Evolutionary conservation across 53 echinoderm and acorn worm species (phyloP), one percentile per base, ranked within the genome.

Genomic region (Echinarachnius parma): DNA sequence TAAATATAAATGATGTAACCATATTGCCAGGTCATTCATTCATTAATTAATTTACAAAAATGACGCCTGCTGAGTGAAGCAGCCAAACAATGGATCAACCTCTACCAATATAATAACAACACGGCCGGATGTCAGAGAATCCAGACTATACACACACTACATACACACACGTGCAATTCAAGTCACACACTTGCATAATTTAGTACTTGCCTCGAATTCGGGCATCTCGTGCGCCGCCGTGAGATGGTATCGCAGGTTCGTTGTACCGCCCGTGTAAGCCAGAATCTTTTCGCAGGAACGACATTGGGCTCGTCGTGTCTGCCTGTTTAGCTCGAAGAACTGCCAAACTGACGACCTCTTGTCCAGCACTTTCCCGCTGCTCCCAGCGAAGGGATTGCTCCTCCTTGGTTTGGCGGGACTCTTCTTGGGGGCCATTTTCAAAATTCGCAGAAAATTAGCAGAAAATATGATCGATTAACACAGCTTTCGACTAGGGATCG

Each of bases 121-220:
- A n/a, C n/a, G n/a, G n/a, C n/a, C n/a, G n/a, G n/a, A n/a, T n/a
- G n/a, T n/a, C n/a, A n/a, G n/a, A n/a, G n/a, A n/a, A n/a, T n/a
- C n/a, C n/a, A n/a, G n/a, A n/a, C n/a, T n/a, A 13, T 13, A 39
- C 39, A 39, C 39, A 39, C 39, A 39, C 7, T 39, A 39, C 7
- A 39, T 13, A 39, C 39, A 39, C 39, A 39, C 39, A 39, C 39
- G 13, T 13, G 13, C 39, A 39, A 39, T 39, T 9, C 39, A 16
- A 44, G 11, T 16, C 45, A 10, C 45, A 10, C 45, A 10, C 45
- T 13, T 13, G 16, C 10, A 44, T 27, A 13, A n/a, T n/a, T n/a
- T n/a, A n/a, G n/a, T n/a, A n/a, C n/a, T 68, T 68, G 53, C 70
- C 70, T 69, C 70, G 53, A 69, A 69, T 34, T 69, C 53, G 50